Percentiles rank a stretch among this genome's conserved stretches.
Evolutionary conservation across 2,888 invertebrate genomes (phyloP).

Genomic region (Ariolimax columbianus): DNA sequence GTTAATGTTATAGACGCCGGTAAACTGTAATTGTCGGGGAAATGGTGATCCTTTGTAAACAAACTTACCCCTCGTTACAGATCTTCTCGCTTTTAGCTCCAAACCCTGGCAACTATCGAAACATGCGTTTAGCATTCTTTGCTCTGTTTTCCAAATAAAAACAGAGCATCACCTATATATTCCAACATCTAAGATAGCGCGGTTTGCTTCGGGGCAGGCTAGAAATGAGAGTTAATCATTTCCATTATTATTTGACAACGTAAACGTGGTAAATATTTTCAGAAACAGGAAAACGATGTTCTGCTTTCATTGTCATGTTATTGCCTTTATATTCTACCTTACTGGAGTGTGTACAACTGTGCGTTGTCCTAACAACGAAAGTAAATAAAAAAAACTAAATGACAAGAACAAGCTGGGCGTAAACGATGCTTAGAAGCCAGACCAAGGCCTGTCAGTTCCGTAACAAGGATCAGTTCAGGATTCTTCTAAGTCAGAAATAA

Average conservation of each 20-base stretch:
- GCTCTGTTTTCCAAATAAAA: neutral
- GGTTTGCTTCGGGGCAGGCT: neutral
- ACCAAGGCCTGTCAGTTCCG: conserved; percentile 8
- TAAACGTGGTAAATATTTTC: neutral
- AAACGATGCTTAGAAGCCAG: conserved; percentile 8
- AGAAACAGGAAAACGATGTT: neutral
- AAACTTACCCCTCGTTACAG: conserved; percentile 13
- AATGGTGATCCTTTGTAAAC: conserved; percentile 17
- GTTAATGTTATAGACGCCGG: conserved; percentile 27
- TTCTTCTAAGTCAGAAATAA: conserved; percentile 3
- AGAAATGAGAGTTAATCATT: neutral
- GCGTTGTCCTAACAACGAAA: neutral
- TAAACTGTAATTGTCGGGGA: conserved; percentile 30
- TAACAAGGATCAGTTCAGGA: neutral
- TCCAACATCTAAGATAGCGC: neutral
- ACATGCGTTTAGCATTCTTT: neutral
- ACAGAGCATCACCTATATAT: neutral
- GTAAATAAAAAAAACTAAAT: neutral
- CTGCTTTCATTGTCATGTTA: neutral
- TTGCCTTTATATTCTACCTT: neutral
- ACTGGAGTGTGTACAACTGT: no score
- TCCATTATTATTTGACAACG: conserved; percentile 5
- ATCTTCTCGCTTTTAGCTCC: conserved; percentile 5
- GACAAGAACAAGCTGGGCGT: conserved; percentile 20
- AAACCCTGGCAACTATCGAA: neutral